Evolutionary conservation across 2,113 vertebrate species (phyloP).

Genomic region (Pelmatolapia mariae): DNA sequence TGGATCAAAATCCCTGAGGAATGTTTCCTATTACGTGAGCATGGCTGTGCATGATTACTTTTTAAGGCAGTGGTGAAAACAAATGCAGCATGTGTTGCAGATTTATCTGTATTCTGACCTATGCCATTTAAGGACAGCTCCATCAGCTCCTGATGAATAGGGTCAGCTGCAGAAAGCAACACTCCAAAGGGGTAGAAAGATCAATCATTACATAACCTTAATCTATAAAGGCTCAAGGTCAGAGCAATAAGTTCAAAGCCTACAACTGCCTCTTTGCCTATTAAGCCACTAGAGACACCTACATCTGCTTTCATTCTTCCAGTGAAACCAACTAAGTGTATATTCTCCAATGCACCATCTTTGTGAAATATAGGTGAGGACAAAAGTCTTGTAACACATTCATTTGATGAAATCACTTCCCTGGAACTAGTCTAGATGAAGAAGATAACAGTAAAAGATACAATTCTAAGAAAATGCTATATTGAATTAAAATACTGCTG

Average conservation of each 20-base stretch:
- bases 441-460: constrained; percentile 22
- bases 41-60: neutral
- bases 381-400: neutral
- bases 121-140: neutral
- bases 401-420: constrained; percentile 38
- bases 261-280: neutral
- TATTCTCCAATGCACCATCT: neutral
- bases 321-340: neutral
- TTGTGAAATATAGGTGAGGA: constrained; percentile 27
- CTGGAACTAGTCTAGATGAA: constrained; percentile 17
- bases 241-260: neutral
- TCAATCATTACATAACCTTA: neutral
- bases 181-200: neutral
- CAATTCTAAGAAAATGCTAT: constrained; percentile 25
- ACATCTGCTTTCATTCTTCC: neutral
- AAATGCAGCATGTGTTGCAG: neutral
- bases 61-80: neutral
- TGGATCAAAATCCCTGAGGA: neutral
- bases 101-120: neutral
- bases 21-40: neutral
- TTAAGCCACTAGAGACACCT: neutral
- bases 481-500: constrained; percentile 29
- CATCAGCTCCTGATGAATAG: neutral
- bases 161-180: neutral
- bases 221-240: constrained; percentile 12